These are phyloP conservation scores for Hyla sarda DNA, from an alignment of 2,113 vertebrate genomes.

Conservation along the genomic window DNA sequence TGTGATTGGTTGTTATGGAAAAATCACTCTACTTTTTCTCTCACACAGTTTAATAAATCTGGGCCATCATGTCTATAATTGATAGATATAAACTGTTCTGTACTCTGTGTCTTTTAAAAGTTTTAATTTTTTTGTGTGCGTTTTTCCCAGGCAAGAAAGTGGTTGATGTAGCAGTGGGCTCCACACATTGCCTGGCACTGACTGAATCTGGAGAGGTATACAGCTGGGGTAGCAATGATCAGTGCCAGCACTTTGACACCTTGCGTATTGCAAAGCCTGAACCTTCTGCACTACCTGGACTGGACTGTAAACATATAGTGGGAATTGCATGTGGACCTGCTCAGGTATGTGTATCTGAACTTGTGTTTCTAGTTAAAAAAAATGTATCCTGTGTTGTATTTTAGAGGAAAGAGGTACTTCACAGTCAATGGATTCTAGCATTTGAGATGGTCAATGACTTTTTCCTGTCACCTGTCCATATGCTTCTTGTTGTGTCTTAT, in stretches of 20 bases:
- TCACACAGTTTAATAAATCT: no score
- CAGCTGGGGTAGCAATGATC: slow-evolving; percentile 98
- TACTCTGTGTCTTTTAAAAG: neutral
- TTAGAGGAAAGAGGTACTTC: neutral
- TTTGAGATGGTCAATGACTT: neutral
- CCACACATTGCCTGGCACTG: slow-evolving; percentile 93
- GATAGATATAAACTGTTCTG: neutral
- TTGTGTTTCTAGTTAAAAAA: neutral
- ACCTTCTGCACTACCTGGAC: slow-evolving; percentile 86
- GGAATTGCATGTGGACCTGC: slow-evolving; percentile 95
- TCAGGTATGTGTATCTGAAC: slow-evolving; percentile 76
- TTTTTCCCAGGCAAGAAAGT: slow-evolving; percentile 88
- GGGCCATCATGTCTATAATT: no score
- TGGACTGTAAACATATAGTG: slow-evolving; percentile 93
- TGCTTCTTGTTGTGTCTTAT: no score
- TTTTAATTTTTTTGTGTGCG: no score
- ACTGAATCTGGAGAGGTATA: slow-evolving; percentile 96
- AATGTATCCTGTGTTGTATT: neutral
- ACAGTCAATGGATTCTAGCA: neutral
- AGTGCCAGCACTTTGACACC: slow-evolving; percentile 97
- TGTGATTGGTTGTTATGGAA: no score
- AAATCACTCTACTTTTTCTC: no score
- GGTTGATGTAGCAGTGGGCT: slow-evolving; percentile 93
- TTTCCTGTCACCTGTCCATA: neutral
- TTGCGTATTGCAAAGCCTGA: slow-evolving; percentile 94